Evolutionary conservation across 2,797 vertebrate genomes (phyloP).

Genomic region (Morelia viridis): DNA sequence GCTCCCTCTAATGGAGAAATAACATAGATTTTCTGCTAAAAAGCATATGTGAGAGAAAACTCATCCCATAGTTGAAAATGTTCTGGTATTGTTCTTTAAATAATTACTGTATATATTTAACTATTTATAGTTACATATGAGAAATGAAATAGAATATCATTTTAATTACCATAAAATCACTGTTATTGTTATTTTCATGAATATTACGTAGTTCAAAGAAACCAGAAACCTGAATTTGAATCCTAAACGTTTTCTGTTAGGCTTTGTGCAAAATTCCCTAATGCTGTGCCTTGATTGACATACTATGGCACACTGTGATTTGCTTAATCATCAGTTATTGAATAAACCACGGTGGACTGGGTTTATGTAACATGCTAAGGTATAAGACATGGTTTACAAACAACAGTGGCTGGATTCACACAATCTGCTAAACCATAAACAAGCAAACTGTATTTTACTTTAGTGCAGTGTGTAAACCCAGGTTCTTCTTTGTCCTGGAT

Average conservation of each 20-base stretch:
- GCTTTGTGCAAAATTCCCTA: not conserved
- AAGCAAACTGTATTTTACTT: not conserved
- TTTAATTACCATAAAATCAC: not conserved
- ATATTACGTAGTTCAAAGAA: not conserved
- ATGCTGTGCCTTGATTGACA: not conserved
- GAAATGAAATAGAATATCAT: rapidly evolving
- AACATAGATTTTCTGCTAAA: not conserved
- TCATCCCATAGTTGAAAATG: not conserved
- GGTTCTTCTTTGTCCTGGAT: not conserved
- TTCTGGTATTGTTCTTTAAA: rapidly evolving
- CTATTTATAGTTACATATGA: not conserved
- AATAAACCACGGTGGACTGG: not conserved
- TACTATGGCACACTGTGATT: not conserved
- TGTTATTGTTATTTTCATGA: not conserved
- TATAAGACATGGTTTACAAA: not conserved
- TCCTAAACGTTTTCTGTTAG: not conserved
- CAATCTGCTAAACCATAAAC: not conserved
- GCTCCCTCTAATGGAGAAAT: constrained; percentile 70
- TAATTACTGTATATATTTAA: not conserved
- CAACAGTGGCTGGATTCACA: not conserved
- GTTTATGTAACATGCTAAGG: not conserved
- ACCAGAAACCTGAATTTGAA: not conserved
- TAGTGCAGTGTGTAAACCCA: not conserved
- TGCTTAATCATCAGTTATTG: not conserved
- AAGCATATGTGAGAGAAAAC: rapidly evolving